phyloP scores from a whole-genome alignment of 2,888 invertebrate species.

The Tenthredo mesomela region DNA sequence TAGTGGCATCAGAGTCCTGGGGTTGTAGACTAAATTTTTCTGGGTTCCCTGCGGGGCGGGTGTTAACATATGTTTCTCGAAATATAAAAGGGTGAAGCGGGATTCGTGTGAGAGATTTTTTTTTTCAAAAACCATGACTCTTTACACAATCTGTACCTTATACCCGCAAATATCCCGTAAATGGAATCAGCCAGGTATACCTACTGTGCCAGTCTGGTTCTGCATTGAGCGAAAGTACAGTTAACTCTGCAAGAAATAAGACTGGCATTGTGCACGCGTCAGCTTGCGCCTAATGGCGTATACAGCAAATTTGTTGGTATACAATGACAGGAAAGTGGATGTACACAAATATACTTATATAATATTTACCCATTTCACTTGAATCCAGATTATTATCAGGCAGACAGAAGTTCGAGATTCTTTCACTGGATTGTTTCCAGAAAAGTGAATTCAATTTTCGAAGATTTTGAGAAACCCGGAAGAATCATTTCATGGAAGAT shows the following conservation, averaged over 20 bases:
- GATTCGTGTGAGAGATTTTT: background rate
- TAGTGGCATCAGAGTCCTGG: background rate
- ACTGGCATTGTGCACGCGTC: constrained; percentile 44
- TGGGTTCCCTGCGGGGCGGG: background rate
- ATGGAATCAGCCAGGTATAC: constrained; percentile 12
- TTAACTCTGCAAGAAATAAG: constrained; percentile 34
- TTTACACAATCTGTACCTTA: background rate
- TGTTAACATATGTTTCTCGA: background rate
- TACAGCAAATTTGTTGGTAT: background rate
- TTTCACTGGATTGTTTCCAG: background rate
- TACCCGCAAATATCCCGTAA: constrained; percentile 29
- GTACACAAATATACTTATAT: background rate
- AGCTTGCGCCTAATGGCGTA: background rate
- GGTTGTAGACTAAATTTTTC: background rate
- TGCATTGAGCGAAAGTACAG: constrained; percentile 37
- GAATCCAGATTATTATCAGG: background rate
- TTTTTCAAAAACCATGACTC: background rate
- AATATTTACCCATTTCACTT: background rate
- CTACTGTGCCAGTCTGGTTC: constrained; percentile 35
- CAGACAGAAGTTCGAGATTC: too few relatives aligned
- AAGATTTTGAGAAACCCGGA: background rate
- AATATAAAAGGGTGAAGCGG: background rate
- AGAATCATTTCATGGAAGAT: background rate
- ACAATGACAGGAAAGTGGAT: background rate
- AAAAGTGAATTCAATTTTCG: background rate